These are phyloP conservation scores for Corbicula japonica DNA, from an alignment of 2,888 invertebrate genomes.

Conservation along the genomic window DNA sequence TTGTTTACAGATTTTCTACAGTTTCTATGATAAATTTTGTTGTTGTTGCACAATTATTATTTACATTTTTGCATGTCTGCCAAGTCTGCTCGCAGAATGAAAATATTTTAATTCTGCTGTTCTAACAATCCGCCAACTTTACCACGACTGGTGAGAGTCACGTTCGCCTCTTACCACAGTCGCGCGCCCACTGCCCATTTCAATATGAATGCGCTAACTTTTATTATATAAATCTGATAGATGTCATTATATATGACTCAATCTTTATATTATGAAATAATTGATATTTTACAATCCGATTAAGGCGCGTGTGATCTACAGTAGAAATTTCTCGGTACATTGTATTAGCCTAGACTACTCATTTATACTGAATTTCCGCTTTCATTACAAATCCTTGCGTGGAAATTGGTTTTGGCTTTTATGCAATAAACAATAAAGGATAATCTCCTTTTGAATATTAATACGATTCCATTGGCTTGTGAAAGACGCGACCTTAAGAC, in stretches of 20 bases:
- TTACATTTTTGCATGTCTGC: no score
- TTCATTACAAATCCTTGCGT: constrained; percentile 19
- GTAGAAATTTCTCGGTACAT: constrained; percentile 35
- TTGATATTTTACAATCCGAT: constrained; percentile 41
- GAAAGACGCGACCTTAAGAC: constrained; percentile 41
- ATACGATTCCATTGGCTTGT: constrained; percentile 37
- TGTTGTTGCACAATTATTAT: no score
- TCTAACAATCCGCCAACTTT: constrained; percentile 1
- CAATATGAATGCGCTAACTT: constrained; percentile 1
- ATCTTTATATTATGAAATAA: constrained; percentile 36
- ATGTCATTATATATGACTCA: constrained; percentile 9
- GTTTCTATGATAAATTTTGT: no score
- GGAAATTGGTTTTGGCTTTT: constrained; percentile 43
- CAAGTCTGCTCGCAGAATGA: no score
- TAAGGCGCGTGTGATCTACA: constrained; percentile 44
- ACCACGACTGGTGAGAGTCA: no score
- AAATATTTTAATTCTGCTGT: no score
- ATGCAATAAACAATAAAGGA: constrained; percentile 54
- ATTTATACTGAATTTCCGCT: constrained; percentile 53
- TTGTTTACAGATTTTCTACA: no score
- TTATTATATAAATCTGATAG: not conserved
- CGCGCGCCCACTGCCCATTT: no score
- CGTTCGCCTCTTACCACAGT: no score
- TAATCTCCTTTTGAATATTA: constrained; percentile 43
- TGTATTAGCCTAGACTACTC: constrained; percentile 30